phyloP scores from a whole-genome alignment of 2,797 vertebrate species.

The Enteromius treurensis region DNA sequence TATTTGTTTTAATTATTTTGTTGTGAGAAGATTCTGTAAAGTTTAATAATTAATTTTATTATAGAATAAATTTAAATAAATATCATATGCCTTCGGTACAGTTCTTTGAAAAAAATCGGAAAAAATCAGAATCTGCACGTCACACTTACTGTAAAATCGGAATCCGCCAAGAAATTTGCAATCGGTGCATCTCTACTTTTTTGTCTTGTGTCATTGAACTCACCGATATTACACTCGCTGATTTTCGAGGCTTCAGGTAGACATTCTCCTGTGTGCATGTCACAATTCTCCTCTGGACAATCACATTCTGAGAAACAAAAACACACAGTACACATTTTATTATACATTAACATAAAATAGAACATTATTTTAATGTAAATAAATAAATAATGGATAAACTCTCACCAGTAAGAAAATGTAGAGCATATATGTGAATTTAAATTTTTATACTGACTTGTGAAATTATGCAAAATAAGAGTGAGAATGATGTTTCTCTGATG shows the following conservation, averaged over 20 bases:
- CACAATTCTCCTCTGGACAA: slow-evolving; percentile 89
- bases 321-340: slow-evolving; percentile 31
- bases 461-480: not conserved
- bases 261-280: slow-evolving; percentile 90
- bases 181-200: too few species aligned
- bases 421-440: not conserved
- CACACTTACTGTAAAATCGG: too few species aligned
- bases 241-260: slow-evolving; percentile 81
- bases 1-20: too few species aligned
- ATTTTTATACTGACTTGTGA: not conserved
- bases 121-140: too few species aligned
- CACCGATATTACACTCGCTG: slow-evolving; percentile 85
- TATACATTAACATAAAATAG: too few species aligned
- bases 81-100: too few species aligned
- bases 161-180: too few species aligned
- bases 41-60: too few species aligned
- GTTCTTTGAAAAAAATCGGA: too few species aligned
- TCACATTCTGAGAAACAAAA: slow-evolving; percentile 80
- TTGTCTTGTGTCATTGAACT: slow-evolving; percentile 53
- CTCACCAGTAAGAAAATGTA: too few species aligned
- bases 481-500: not conserved
- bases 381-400: not conserved
- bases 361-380: not conserved
- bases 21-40: too few species aligned
- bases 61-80: too few species aligned